Evolutionary conservation across 2,888 invertebrate genomes (phyloP), one percentile per base, ranked within the genome.

Genomic region (Chrysina gloriosa): DNA sequence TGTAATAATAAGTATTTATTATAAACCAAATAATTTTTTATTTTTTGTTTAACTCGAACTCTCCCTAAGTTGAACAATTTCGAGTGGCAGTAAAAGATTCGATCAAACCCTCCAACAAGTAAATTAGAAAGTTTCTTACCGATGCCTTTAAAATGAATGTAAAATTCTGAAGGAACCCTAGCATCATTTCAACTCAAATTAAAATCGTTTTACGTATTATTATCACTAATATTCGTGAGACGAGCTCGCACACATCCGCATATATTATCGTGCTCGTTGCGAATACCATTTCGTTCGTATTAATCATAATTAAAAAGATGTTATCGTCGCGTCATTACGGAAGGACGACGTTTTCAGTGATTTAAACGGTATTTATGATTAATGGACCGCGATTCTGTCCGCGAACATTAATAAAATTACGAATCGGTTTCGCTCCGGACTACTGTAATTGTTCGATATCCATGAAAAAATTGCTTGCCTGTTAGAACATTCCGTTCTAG

Each of bases 301-400:
- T 63, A 63, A 63, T 63, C 63, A 63, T 63, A 48, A 63, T 63
- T 63, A 63, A 63, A 63, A 63, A 63, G 63, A 63, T 63, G 48
- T 63, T 63, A 63, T 63, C 63, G 34, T n/a, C 21, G 48, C 63
- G 29, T 63, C 63, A 34, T 63, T 63, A 47, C 48, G 48, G 36
- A 48, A 16, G 48, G 48, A 48, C 21, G 63, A 63, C 48, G 48
- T 63, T 63, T 63, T 48, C 47, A 48, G 63, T 63, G 63, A 63
- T 63, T 63, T 63, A 63, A 63, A 63, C 48, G 63, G 34, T 63
- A 63, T 47, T 63, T 48, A 25, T 63, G 48, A 63, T 63, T 63
- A 63, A 63, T 63, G 47, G 48, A 47, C n/a, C 23, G 9, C 48
- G 27, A 61, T 48, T 48, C 23, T 48, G 56, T 11, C 36, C 56